Percentiles rank a stretch among this genome's conserved stretches.
Conservation (phyloP, 2,113 vertebrate genomes). For the Rousettus leschenaultii region DNA sequence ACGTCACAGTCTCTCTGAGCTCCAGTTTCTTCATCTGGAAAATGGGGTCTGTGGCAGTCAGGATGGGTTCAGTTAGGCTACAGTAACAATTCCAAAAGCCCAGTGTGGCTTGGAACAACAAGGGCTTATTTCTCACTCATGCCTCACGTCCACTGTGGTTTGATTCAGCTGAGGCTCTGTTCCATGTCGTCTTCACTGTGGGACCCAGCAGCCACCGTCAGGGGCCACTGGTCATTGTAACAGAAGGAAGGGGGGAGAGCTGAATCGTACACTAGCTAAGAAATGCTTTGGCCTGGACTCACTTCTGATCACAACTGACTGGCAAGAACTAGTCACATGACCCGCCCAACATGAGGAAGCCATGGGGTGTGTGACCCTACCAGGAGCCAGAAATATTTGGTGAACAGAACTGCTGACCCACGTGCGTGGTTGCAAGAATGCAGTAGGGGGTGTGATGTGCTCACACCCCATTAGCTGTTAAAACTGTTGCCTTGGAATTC, state of each 20-base stretch:
- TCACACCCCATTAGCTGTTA: neutral
- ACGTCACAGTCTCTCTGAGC: neutral
- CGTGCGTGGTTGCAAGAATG: fast-evolving
- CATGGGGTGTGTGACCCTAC: neutral
- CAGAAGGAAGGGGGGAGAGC: neutral
- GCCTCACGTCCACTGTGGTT: neutral
- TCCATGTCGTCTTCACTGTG: neutral
- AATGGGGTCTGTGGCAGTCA: neutral
- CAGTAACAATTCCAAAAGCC: neutral
- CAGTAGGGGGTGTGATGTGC: neutral
- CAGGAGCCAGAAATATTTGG: neutral
- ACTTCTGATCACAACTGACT: neutral
- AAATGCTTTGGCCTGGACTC: neutral
- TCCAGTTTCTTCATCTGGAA: neutral
- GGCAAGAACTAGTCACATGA: neutral
- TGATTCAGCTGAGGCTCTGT: neutral
- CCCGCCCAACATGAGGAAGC: neutral
- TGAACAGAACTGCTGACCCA: neutral
- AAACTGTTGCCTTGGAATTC: neutral
- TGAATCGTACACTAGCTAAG: neutral
- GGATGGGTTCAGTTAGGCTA: neutral
- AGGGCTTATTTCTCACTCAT: neutral
- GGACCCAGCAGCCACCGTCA: neutral
- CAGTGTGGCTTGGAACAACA: neutral
- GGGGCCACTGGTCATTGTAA: neutral